phyloP scores from a whole-genome alignment of 2,888 invertebrate genomes.

The Thalpophila matura region DNA sequence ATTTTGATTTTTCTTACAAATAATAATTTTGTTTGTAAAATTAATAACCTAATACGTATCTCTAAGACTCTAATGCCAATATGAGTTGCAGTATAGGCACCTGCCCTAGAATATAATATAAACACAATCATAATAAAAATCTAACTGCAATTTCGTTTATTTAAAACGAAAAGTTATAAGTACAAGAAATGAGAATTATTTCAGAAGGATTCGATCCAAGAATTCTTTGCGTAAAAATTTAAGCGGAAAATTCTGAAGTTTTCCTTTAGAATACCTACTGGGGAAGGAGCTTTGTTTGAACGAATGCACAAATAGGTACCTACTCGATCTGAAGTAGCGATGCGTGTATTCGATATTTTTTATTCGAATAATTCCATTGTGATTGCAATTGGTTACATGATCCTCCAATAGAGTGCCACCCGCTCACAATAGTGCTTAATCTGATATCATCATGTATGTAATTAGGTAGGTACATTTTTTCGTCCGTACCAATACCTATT shows the following conservation, averaged over 20 bases:
- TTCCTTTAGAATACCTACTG: constrained; percentile 49
- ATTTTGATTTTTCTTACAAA: neutral
- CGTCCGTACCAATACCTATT: too few relatives aligned
- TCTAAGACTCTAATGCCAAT: neutral
- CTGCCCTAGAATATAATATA: too few relatives aligned
- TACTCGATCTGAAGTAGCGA: constrained; percentile 60
- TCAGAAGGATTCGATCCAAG: constrained; percentile 48
- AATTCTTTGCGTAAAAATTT: constrained; percentile 60
- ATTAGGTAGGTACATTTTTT: too few relatives aligned
- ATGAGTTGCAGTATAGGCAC: neutral
- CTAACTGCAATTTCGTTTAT: constrained; percentile 17
- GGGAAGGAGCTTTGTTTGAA: constrained; percentile 60
- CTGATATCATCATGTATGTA: too few relatives aligned
- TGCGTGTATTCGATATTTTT: neutral
- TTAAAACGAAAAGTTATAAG: constrained; percentile 45
- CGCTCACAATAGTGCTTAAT: too few relatives aligned
- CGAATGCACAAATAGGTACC: constrained; percentile 71
- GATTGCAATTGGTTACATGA: too few relatives aligned
- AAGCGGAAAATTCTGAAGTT: constrained; percentile 62
- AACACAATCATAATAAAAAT: constrained; percentile 18
- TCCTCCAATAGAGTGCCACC: too few relatives aligned
- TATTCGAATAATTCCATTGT: constrained; percentile 7
- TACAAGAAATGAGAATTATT: constrained; percentile 56
- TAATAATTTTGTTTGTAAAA: neutral
- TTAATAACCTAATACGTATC: neutral